A percentile compares a stretch with the other conserved stretches of the same genome.
phyloP scores from a whole-genome alignment of 1,140 invertebrate genomes.

The Pogonus chalceus region DNA sequence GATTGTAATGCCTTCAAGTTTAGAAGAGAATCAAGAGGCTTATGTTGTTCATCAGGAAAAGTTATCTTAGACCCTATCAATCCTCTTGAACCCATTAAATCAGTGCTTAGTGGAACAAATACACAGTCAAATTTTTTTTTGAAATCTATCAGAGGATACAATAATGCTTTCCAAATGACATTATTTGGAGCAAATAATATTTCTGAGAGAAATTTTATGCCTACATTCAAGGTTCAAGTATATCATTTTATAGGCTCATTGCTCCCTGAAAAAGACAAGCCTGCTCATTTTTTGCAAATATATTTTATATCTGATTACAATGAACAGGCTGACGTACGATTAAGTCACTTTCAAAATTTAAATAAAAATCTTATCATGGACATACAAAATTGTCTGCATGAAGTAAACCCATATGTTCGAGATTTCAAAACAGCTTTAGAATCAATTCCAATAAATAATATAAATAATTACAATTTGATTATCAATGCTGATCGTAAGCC shows the following conservation, averaged over 20 bases:
- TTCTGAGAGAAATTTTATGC: constrained; percentile 14
- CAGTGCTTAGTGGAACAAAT: constrained; percentile 14
- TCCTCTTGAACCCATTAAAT: constrained; percentile 14
- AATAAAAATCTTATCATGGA: constrained; percentile 14
- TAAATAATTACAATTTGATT: constrained; percentile 9
- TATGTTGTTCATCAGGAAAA: no score
- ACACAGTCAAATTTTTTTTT: constrained; percentile 16
- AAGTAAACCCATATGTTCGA: constrained; percentile 20
- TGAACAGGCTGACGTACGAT: not conserved
- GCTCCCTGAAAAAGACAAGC: constrained; percentile 8
- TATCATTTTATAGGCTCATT: constrained; percentile 14
- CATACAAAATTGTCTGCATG: constrained; percentile 22
- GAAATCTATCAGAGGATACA: constrained; percentile 19
- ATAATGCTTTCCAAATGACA: constrained; percentile 21
- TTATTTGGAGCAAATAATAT: constrained; percentile 22
- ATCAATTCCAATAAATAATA: constrained; percentile 12
- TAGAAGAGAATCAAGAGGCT: no score
- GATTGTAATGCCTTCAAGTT: not conserved
- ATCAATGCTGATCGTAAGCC: constrained; percentile 19
- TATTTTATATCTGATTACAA: constrained; percentile 15
- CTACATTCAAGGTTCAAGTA: constrained; percentile 16
- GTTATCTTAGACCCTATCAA: not conserved
- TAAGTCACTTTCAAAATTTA: constrained; percentile 10
- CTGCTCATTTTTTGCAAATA: constrained; percentile 14
- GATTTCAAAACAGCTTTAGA: constrained; percentile 25